phyloP scores from a whole-genome alignment of 2,797 vertebrate genomes.

The Manis crassicaudata region DNA sequence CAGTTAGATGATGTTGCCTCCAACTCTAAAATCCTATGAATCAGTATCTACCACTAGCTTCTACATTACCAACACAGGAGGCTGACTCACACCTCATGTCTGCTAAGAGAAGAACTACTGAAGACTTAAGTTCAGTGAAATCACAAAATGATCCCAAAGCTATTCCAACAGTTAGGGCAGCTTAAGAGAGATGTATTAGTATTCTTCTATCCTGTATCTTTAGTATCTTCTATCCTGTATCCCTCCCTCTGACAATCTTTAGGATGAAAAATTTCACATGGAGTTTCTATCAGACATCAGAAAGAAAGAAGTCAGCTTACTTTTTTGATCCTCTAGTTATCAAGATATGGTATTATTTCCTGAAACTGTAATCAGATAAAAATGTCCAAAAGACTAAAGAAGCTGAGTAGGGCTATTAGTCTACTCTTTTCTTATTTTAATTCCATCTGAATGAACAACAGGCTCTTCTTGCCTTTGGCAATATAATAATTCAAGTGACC shows the following conservation, averaged over 20 bases:
- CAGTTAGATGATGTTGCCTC: slow-evolving; percentile 6
- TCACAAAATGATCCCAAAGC: slow-evolving; percentile 46
- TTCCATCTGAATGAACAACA: slow-evolving; percentile 67
- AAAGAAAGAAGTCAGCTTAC: slow-evolving; percentile 49
- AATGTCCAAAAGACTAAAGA: slow-evolving; percentile 70
- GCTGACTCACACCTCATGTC: not conserved
- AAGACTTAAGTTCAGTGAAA: not conserved
- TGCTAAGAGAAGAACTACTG: slow-evolving; percentile 17
- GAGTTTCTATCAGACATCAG: slow-evolving; percentile 47
- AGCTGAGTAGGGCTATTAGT: slow-evolving; percentile 65
- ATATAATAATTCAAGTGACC: slow-evolving; percentile 69
- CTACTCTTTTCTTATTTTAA: slow-evolving; percentile 73
- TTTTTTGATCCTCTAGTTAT: slow-evolving; percentile 62
- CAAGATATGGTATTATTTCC: slow-evolving; percentile 68
- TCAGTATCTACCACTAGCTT: not conserved
- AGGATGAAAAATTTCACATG: slow-evolving; percentile 55
- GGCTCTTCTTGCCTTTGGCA: slow-evolving; percentile 65
- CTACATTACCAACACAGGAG: slow-evolving; percentile 3
- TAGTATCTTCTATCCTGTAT: slow-evolving; percentile 12
- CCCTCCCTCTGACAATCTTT: not conserved
- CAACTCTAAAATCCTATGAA: slow-evolving; percentile 39
- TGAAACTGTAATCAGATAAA: slow-evolving; percentile 73
- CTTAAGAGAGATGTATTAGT: slow-evolving; percentile 18
- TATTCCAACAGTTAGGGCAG: slow-evolving; percentile 4
- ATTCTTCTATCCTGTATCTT: slow-evolving; percentile 27